Conservation (phyloP, 2,113 vertebrate species). For the Elaphurus davidianus region DNA sequence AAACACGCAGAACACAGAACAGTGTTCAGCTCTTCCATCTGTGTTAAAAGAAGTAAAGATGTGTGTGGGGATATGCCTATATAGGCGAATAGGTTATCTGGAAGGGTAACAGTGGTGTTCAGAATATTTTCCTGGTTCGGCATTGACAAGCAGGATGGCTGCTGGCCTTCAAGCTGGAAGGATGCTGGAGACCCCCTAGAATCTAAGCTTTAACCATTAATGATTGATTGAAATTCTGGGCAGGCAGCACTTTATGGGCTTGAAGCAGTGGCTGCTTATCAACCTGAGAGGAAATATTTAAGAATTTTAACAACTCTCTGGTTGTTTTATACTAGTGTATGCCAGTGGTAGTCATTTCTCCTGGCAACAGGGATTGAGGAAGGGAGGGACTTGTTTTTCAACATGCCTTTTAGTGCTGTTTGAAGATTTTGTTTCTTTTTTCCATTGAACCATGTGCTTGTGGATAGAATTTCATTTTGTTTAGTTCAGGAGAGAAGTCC, state of each 20-base stretch:
- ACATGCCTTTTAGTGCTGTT: background rate
- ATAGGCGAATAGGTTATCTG: background rate
- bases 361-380: background rate
- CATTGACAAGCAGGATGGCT: background rate
- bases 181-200: background rate
- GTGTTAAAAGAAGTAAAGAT: background rate
- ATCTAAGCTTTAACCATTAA: background rate
- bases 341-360: background rate
- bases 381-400: background rate
- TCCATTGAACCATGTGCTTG: background rate
- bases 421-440: background rate
- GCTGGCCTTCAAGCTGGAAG: background rate
- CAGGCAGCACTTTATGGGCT: background rate
- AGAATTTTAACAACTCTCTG: background rate
- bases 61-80: background rate
- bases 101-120: background rate
- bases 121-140: background rate
- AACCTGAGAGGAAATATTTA: background rate
- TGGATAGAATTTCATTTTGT: constrained; percentile 25
- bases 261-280: background rate
- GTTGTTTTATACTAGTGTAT: rapidly evolving
- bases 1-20: background rate
- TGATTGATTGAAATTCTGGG: background rate
- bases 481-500: background rate
- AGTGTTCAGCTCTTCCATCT: background rate